phyloP scores from a whole-genome alignment of 2,888 invertebrate species.

The Drosophila austrosaltans region DNA sequence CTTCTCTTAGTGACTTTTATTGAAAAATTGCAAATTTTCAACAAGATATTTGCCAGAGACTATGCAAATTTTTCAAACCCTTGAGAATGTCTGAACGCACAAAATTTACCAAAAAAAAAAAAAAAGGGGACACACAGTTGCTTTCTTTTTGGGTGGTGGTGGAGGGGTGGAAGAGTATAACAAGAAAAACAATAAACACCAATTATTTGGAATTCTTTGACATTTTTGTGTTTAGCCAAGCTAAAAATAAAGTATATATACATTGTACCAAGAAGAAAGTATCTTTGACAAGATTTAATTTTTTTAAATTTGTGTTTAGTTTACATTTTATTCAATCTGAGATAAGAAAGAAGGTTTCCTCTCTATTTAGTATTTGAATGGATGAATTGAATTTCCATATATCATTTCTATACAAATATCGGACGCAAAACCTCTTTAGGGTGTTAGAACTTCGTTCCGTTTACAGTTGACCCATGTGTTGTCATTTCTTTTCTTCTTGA shows the following conservation, averaged over 20 bases:
- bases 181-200: conserved; percentile 13
- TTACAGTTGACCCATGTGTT: neutral
- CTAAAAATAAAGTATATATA: neutral
- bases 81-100: conserved; percentile 6
- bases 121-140: too few species aligned
- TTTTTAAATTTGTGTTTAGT: neutral
- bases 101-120: neutral
- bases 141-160: neutral
- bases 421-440: neutral
- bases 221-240: conserved; percentile 23
- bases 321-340: neutral
- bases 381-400: too few species aligned
- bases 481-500: conserved; percentile 9
- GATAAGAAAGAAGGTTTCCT: too few species aligned
- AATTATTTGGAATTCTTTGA: conserved; percentile 57
- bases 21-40: conserved; percentile 56
- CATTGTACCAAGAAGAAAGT: neutral
- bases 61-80: conserved; percentile 12
- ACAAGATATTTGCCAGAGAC: conserved; percentile 3
- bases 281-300: neutral
- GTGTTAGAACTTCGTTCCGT: neutral
- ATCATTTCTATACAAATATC: too few species aligned
- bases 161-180: neutral
- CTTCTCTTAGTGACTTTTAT: conserved; percentile 61
- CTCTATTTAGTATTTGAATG: too few species aligned